phyloP scores from a whole-genome alignment of 30 jellyfish, hydroid and myxozoan genomes.

The Nemopilema nomurai region DNA sequence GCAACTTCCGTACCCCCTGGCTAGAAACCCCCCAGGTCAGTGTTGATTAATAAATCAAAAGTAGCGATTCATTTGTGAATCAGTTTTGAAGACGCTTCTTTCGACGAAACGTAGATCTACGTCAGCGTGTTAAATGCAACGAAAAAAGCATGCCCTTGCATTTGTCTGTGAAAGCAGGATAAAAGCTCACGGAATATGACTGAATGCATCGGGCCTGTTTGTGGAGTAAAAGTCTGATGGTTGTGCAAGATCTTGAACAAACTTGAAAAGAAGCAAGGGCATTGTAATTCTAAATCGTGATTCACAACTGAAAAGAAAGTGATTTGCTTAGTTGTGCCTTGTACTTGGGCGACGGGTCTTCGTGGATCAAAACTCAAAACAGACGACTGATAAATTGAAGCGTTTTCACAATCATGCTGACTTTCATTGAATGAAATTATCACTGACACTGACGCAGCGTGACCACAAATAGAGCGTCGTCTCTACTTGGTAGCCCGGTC shows the following conservation, averaged over 20 bases:
- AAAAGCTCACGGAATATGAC: conserved; percentile 39
- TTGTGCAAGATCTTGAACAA: background rate
- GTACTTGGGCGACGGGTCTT: background rate
- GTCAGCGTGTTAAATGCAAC: background rate
- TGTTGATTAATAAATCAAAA: too few species aligned
- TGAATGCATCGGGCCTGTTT: background rate
- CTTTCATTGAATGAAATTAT: background rate
- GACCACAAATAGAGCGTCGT: too few species aligned
- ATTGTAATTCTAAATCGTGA: background rate
- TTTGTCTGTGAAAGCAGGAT: background rate
- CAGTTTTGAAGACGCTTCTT: too few species aligned
- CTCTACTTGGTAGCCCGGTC: background rate
- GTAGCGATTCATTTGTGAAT: too few species aligned
- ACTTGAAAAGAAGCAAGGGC: background rate
- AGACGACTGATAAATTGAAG: background rate
- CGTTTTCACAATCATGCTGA: background rate
- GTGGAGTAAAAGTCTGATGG: background rate
- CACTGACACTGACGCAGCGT: background rate
- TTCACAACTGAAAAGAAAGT: background rate
- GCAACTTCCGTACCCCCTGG: too few species aligned
- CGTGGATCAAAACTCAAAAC: background rate
- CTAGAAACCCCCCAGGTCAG: too few species aligned
- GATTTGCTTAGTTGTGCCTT: background rate
- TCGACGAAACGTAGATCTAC: background rate
- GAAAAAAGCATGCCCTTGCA: background rate